phyloP scores from a whole-genome alignment of 2,888 invertebrate genomes.

The Athrips mouffetella region DNA sequence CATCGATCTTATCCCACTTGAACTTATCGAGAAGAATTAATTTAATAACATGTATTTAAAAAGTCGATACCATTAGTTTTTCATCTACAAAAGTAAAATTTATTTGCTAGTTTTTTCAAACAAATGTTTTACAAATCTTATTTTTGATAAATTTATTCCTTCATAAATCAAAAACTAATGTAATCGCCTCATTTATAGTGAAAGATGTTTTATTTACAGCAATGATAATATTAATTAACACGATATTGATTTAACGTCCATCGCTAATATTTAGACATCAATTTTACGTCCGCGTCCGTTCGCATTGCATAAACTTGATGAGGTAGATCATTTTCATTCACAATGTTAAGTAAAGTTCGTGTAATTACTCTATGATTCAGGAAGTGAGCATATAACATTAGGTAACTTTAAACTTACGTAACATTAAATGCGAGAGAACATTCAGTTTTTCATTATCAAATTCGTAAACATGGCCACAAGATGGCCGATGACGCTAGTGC shows the following conservation, averaged over 20 bases:
- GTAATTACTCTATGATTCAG: conserved; percentile 45
- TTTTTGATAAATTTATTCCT: background rate
- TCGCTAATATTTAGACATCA: conserved; percentile 29
- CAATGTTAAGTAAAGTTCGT: background rate
- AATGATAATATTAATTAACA: conserved; percentile 39
- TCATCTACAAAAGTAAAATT: background rate
- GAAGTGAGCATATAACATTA: conserved; percentile 53
- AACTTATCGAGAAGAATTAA: conserved; percentile 48
- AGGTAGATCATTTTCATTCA: background rate
- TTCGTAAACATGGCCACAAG: conserved; percentile 56
- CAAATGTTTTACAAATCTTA: background rate
- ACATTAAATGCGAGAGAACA: conserved; percentile 60
- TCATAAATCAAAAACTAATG: background rate
- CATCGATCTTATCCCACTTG: conserved; percentile 56
- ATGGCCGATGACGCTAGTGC: conserved; percentile 50
- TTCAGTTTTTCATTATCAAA: conserved; percentile 57
- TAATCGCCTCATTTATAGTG: background rate
- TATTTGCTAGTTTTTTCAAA: background rate
- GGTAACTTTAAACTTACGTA: conserved; percentile 48
- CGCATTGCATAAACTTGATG: background rate
- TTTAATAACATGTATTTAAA: conserved; percentile 37
- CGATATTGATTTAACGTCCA: conserved; percentile 1
- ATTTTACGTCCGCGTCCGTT: background rate
- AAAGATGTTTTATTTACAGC: conserved; percentile 56
- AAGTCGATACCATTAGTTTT: conserved; percentile 14